Evolutionary conservation across 1,140 invertebrate species (phyloP).

Genomic region (Panulirus ornatus): DNA sequence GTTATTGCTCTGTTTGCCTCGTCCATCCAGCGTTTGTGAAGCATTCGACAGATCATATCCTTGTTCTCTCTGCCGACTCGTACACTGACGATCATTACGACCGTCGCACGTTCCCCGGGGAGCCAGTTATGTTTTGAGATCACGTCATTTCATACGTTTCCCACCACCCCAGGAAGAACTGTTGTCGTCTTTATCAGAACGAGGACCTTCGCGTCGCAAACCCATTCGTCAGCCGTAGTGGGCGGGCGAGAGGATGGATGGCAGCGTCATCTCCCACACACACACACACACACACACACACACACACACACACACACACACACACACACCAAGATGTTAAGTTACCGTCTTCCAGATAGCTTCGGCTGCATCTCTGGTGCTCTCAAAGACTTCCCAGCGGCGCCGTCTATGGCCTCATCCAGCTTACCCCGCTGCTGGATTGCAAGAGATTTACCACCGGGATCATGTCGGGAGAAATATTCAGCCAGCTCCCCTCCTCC

Average conservation of each 20-base stretch:
- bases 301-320: conserved; percentile 17
- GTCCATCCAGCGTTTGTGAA: too few species aligned
- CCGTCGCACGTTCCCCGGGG: too few species aligned
- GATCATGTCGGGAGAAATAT: too few species aligned
- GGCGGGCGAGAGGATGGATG: not conserved
- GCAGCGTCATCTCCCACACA: not conserved
- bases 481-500: not conserved
- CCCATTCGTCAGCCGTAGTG: not conserved
- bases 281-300: conserved; percentile 6
- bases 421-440: not conserved
- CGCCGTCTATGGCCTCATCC: not conserved
- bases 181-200: too few species aligned
- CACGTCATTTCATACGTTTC: too few species aligned
- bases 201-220: not conserved
- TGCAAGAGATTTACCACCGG: too few species aligned
- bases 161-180: too few species aligned
- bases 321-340: not conserved
- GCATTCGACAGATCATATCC: too few species aligned
- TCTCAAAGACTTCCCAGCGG: conserved; percentile 11
- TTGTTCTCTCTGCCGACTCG: too few species aligned
- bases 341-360: not conserved
- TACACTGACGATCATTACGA: too few species aligned
- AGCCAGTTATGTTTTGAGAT: too few species aligned
- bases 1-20: too few species aligned
- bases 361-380: not conserved